Conservation (phyloP, 2,113 vertebrate genomes). For the Carassius gibelio region DNA sequence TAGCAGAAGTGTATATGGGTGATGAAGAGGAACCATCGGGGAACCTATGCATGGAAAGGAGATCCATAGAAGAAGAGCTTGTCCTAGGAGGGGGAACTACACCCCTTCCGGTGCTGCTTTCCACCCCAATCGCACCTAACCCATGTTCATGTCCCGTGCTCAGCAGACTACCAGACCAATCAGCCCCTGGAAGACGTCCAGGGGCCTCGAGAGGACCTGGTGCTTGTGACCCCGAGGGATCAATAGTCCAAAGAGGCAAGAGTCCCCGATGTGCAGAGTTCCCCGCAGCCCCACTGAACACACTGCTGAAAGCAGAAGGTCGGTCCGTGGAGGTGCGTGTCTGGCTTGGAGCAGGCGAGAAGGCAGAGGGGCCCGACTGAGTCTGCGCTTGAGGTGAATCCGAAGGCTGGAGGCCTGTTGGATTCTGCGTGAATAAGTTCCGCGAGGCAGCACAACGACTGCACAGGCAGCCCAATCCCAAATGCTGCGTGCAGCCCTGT, state of each 20-base stretch:
- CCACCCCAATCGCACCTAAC: slow-evolving; percentile 69
- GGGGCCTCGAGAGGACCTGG: slow-evolving; percentile 72
- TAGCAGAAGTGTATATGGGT: slow-evolving; percentile 95
- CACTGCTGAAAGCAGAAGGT: slow-evolving; percentile 95
- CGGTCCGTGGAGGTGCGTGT: slow-evolving; percentile 73
- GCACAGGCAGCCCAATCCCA: slow-evolving; percentile 94
- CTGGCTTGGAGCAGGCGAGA: slow-evolving; percentile 69
- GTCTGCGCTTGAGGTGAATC: slow-evolving; percentile 62
- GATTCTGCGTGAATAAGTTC: slow-evolving; percentile 75
- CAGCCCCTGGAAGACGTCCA: slow-evolving; percentile 77
- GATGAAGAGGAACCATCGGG: slow-evolving; percentile 90
- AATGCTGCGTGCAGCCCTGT: slow-evolving; percentile 94
- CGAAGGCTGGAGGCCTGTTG: slow-evolving; percentile 74
- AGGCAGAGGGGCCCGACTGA: slow-evolving; percentile 77
- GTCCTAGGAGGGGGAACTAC: slow-evolving; percentile 91
- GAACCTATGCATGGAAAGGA: slow-evolving; percentile 90
- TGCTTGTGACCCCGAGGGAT: slow-evolving; percentile 69
- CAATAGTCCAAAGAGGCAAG: slow-evolving; percentile 77
- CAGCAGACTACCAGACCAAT: slow-evolving; percentile 91
- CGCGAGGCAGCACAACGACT: slow-evolving; percentile 88
- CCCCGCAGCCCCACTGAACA: slow-evolving; percentile 88
- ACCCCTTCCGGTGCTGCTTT: slow-evolving; percentile 73
- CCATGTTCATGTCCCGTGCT: slow-evolving; percentile 74
- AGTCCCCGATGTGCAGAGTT: slow-evolving; percentile 83
- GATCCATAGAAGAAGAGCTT: slow-evolving; percentile 91